Evolutionary conservation across 64 coral and sea anemone genomes (phyloP), one percentile per base, ranked within the genome.

Genomic region (Pocillopora damicornis): DNA sequence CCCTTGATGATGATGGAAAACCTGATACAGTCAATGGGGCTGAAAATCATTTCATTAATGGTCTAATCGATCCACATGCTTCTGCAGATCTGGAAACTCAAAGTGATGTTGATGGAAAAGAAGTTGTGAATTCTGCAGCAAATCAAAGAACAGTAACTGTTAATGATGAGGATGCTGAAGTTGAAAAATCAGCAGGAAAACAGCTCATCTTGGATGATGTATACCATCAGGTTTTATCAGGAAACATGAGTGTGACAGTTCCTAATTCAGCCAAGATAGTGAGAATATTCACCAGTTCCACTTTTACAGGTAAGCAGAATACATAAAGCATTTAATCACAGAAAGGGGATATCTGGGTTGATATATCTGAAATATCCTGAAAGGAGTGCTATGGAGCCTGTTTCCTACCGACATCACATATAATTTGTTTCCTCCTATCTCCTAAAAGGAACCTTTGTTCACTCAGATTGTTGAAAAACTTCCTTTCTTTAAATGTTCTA

Each of bases 281-380:
- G 11, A 89, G 77, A 37, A 89, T 96, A 57, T 96, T 88, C 15
- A 59, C 87, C 59, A 96, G 91, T 78, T 93, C 94, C 14, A 96
- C 94, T 30, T 96, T 96, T 57, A 96, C 91, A 78, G 94, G 94
- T 96, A 72, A 23, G 5, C 16, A 71, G 20, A 20, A 71, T 10
- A 11, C 25, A 25, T 20, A 22, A 22, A 20, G 8, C 64, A 51
- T 2, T 51, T 51, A 51, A 51, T 51, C 42, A 51, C 42, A 51
- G 30, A 30, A 30, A 51, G 42, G 42, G 42, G 42, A 51, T 4
- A 51, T 51, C 42, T 51, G 7, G 42, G 42, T 51, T 51, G 42
- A 51, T 51, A 51, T 2, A 51, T 51, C 3, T 0, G 3, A 51
- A 51, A 51, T 51, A 0, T 51, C 42, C 42, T 51, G 42, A 51